A percentile compares a stretch with the other conserved stretches of the same genome.
Evolutionary conservation across 2,888 invertebrate genomes (phyloP).

Genomic region (Atrina japonica): DNA sequence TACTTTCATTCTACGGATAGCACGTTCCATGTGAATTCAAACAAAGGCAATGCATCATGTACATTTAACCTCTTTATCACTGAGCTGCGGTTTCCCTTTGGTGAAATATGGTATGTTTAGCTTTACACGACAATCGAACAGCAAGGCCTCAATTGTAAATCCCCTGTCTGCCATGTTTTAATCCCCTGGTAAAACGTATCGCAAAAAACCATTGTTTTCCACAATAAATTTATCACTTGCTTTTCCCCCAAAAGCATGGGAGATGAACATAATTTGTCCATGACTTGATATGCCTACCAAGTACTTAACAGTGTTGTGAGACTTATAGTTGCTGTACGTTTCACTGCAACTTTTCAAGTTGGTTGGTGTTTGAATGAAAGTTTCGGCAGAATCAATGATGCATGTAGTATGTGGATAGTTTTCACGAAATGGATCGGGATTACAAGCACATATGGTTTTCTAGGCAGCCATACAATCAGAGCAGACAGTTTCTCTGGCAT

Average conservation of each 20-base stretch:
- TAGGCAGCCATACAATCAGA: too few species aligned
- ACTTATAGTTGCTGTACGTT: constrained; percentile 37
- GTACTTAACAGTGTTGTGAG: constrained; percentile 35
- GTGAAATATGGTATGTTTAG: constrained; percentile 42
- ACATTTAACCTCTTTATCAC: constrained; percentile 28
- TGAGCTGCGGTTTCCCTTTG: constrained; percentile 28
- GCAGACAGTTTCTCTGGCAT: too few species aligned
- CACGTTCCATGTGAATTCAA: constrained; percentile 46
- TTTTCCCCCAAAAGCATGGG: constrained; percentile 29
- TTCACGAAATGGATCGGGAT: too few species aligned
- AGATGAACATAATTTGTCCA: constrained; percentile 36
- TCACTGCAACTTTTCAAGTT: constrained; percentile 21
- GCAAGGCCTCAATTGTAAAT: constrained; percentile 36
- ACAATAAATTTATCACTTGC: constrained; percentile 39
- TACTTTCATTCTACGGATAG: constrained; percentile 40
- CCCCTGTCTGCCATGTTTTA: constrained; percentile 37
- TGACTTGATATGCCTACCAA: constrained; percentile 31
- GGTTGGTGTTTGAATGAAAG: constrained; percentile 30
- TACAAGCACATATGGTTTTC: too few species aligned
- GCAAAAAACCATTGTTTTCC: constrained; percentile 34
- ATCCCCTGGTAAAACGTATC: constrained; percentile 41
- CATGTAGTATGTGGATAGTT: constrained; percentile 10
- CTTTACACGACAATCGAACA: constrained; percentile 26
- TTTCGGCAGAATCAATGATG: constrained; percentile 31
- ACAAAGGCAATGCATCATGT: constrained; percentile 34